Conservation (phyloP, 2,113 vertebrate species). For the Nansenia antarctica region DNA sequence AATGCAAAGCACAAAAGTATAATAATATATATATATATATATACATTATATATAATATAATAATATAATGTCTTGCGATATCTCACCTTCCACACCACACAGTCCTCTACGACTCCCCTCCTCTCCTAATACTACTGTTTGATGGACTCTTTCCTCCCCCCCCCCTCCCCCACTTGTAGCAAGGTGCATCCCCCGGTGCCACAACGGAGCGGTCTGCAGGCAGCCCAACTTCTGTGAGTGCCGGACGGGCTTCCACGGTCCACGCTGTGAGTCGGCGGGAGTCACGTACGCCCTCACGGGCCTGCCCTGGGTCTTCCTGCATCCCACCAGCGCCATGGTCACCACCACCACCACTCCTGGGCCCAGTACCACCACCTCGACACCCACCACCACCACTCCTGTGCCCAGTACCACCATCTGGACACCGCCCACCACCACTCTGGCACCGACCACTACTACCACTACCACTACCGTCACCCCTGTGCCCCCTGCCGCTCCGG, state of each 20-base stretch:
- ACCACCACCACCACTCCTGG: background rate
- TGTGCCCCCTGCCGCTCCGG: background rate
- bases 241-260: constrained; percentile 77
- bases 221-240: constrained; percentile 80
- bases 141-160: background rate
- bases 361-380: background rate
- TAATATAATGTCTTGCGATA: too few species aligned
- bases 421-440: background rate
- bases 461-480: background rate
- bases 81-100: too few species aligned
- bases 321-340: constrained; percentile 6
- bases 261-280: constrained; percentile 70
- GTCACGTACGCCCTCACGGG: constrained; percentile 3
- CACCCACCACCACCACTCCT: background rate
- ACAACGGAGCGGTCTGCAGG: constrained; percentile 81
- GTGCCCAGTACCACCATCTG: background rate
- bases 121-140: background rate
- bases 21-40: too few species aligned
- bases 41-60: too few species aligned
- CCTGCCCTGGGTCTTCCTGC: background rate
- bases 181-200: constrained; percentile 78
- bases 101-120: background rate
- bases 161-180: constrained; percentile 52
- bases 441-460: background rate
- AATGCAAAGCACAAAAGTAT: background rate